phyloP scores from a whole-genome alignment of 2,113 vertebrate species.

The Sphaerodactylus townsendi region DNA sequence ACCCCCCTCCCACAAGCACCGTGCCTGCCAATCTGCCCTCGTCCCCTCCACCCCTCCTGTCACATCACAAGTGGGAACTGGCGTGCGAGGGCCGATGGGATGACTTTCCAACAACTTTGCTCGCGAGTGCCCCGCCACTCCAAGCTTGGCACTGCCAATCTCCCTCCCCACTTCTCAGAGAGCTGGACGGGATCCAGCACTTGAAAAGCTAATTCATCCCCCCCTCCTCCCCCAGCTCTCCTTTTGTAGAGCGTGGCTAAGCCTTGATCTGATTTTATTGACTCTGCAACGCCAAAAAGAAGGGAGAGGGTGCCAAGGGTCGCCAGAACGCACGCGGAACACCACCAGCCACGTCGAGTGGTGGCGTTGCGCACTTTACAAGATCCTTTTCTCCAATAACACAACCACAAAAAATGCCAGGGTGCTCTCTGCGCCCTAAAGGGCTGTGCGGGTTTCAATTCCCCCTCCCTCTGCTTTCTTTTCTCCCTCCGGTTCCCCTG shows the following conservation, averaged over 20 bases:
- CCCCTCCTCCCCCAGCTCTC: constrained; percentile 30
- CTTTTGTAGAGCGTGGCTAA: constrained; percentile 65
- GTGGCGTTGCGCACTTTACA: constrained; percentile 45
- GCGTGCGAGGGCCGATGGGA: constrained; percentile 39
- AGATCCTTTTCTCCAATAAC: constrained; percentile 19
- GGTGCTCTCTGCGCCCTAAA: background rate
- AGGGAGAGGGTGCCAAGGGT: constrained; percentile 51
- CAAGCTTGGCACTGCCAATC: constrained; percentile 51
- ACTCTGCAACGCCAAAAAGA: constrained; percentile 56
- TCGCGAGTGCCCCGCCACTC: constrained; percentile 62
- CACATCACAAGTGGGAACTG: constrained; percentile 26
- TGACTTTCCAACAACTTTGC: constrained; percentile 69
- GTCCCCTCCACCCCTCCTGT: background rate
- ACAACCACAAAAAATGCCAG: constrained; percentile 22
- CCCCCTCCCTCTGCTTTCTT: background rate
- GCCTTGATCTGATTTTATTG: constrained; percentile 68
- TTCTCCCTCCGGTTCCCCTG: constrained; percentile 41
- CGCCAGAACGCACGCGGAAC: constrained; percentile 46
- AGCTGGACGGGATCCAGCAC: constrained; percentile 67
- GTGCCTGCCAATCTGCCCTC: constrained; percentile 68
- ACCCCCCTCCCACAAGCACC: constrained; percentile 57
- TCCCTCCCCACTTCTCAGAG: constrained; percentile 39
- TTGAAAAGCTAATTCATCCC: constrained; percentile 63
- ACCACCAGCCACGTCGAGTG: constrained; percentile 42
- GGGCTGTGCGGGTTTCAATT: constrained; percentile 41